A percentile compares a stretch with the other conserved stretches of the same genome.
Evolutionary conservation across 2,113 vertebrate species (phyloP).

Genomic region (Mastomys coucha): DNA sequence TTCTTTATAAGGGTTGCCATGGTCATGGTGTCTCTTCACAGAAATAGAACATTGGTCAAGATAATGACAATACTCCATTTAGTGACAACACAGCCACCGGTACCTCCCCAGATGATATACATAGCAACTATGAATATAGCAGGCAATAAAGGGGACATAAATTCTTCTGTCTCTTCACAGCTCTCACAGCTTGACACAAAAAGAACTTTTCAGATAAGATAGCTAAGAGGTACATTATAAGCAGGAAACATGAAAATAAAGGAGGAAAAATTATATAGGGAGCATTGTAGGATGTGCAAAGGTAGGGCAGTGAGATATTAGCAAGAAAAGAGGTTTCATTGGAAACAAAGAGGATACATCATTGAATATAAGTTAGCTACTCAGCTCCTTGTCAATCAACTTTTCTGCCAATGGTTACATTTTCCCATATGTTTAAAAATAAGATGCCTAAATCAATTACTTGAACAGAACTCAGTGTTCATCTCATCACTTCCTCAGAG

Average conservation of each 20-base stretch:
- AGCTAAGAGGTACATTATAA: background rate
- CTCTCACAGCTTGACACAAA: background rate
- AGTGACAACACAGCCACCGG: background rate
- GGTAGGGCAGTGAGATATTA: background rate
- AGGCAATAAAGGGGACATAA: background rate
- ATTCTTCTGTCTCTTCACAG: background rate
- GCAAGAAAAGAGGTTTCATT: background rate
- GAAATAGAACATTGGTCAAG: background rate
- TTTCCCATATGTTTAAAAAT: conserved; percentile 21
- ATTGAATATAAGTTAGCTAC: background rate
- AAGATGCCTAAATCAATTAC: conserved; percentile 2
- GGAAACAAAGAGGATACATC: conserved; percentile 28
- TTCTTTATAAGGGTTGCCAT: background rate
- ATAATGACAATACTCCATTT: background rate
- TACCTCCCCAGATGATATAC: background rate
- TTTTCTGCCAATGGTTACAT: conserved; percentile 10
- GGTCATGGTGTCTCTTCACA: background rate
- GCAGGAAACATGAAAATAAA: background rate
- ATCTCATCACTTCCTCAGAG: background rate
- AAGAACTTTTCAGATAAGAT: conserved; percentile 22
- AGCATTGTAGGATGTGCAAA: background rate
- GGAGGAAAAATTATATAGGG: background rate
- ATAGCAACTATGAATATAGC: background rate
- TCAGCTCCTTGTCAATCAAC: background rate
- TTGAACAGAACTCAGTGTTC: conserved; percentile 20